Base-by-base conservation (phyloP, 37 sponge, comb jelly and placozoan genomes). In the Aplysina aerophoba region DNA sequence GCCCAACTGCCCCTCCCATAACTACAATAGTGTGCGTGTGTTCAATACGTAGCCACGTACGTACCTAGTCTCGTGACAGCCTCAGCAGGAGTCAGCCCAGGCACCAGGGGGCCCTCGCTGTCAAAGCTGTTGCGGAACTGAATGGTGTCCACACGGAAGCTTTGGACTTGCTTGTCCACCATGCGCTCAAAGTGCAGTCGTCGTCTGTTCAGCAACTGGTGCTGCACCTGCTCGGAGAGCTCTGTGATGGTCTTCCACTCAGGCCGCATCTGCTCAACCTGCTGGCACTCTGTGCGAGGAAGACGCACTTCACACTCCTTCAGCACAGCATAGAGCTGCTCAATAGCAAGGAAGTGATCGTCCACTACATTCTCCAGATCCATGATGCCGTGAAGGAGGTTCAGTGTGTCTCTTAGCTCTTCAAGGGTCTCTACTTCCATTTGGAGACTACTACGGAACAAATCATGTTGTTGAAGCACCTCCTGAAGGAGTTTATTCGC, bases 91-190 rank as follows among this genome's bases (percentile, higher is more conserved):
- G 71, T 53, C 20, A 97, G 80, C 24, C 94, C 96, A 28, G 96
- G 94, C 1, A 96, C 87, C 41, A 88, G 84, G 5, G 94, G 92
- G 31, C 97, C 97, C 83, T 97, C 94, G 25, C 91, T 83, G 83
- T 97, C 97, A 90, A 97, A 97, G 39, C 89, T 94, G 71, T 94
- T 97, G 37, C 95, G 72, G 39, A 94, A 92, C 67, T 90, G 95
- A 53, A 94, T 97, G 58, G 88, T 90, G 77, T 92, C 87, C 60
- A 97, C 91, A n/a, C 77, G 73, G 69, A 97, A 94, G 4, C 35
- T 85, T 85, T 94, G 44, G 0, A 79, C 89, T 73, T 94, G 85
- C 65, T 92, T 97, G 85, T 94, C 97, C 24, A 89, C 85, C 37
- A 92, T 91, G 64, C 87, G 87, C 85, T 94, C 93, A 77, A 86